These are phyloP conservation scores for Artemia franciscana DNA, from an alignment of 1,140 invertebrate genomes.

Conservation along the genomic window DNA sequence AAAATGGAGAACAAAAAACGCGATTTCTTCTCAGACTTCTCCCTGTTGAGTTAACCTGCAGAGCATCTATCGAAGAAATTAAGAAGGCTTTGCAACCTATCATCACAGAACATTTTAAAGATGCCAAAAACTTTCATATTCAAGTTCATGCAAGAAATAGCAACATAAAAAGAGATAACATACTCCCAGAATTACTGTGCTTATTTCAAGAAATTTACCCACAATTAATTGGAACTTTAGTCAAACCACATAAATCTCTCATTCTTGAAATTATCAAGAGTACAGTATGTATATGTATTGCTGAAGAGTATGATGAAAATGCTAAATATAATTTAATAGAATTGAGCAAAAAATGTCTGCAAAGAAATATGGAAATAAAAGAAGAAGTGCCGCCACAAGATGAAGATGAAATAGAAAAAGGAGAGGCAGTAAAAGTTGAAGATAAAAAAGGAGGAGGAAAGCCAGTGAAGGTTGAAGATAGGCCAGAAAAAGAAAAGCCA, in stretches of 20 bases:
- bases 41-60: slow-evolving; percentile 55
- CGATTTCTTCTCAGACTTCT: slow-evolving; percentile 48
- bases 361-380: no score
- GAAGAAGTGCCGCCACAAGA: no score
- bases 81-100: slow-evolving; percentile 33
- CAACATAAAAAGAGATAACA: slow-evolving; percentile 35
- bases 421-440: no score
- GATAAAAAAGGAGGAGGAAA: no score
- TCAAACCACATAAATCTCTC: slow-evolving; percentile 43
- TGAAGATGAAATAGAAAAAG: no score
- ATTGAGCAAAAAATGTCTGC: slow-evolving; percentile 16
- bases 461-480: no score
- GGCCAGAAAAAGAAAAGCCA: no score
- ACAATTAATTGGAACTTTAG: slow-evolving; percentile 48
- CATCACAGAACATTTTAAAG: slow-evolving; percentile 45
- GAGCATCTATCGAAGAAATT: slow-evolving; percentile 47
- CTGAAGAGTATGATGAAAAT: slow-evolving; percentile 35
- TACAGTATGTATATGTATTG: slow-evolving; percentile 34
- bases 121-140: slow-evolving; percentile 46
- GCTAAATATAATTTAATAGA: slow-evolving; percentile 43
- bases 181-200: slow-evolving; percentile 42
- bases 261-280: slow-evolving; percentile 49
- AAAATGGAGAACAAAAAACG: slow-evolving; percentile 37
- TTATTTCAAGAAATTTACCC: slow-evolving; percentile 36
- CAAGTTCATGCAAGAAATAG: slow-evolving; percentile 36